phyloP scores from a whole-genome alignment of 2,113 vertebrate genomes.

The Trogon surrucura region DNA sequence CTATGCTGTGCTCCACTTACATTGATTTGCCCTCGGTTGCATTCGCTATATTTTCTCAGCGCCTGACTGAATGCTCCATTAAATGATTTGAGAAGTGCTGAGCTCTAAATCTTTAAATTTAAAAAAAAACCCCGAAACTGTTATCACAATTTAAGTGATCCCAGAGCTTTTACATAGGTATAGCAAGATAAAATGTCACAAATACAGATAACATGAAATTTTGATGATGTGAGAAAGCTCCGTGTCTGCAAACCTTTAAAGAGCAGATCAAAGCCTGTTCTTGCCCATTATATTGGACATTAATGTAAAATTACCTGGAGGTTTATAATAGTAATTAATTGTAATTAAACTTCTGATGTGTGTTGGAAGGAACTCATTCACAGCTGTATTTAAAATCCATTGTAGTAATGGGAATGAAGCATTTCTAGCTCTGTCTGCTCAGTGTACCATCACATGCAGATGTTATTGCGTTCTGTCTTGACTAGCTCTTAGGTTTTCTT shows the following conservation, averaged over 20 bases:
- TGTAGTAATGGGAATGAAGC: not conserved
- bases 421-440: not conserved
- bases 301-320: not conserved
- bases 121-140: not conserved
- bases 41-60: not conserved
- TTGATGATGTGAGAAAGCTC: not conserved
- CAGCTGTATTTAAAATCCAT: not conserved
- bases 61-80: not conserved
- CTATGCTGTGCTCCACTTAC: not conserved
- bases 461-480: rapidly evolving
- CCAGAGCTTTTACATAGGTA: not conserved
- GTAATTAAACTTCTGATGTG: not conserved
- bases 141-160: not conserved
- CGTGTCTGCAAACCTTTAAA: not conserved
- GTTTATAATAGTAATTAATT: not conserved
- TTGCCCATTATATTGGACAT: not conserved
- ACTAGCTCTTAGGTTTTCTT: not conserved
- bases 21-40: not conserved
- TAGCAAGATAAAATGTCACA: not conserved
- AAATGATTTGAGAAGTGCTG: not conserved
- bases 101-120: not conserved
- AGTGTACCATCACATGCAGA: not conserved
- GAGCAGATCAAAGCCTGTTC: not conserved
- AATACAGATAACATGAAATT: not conserved
- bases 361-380: not conserved